Percentiles rank a stretch among this genome's conserved stretches.
phyloP scores from a whole-genome alignment of 2,113 vertebrate species.

The Chloebia gouldiae region DNA sequence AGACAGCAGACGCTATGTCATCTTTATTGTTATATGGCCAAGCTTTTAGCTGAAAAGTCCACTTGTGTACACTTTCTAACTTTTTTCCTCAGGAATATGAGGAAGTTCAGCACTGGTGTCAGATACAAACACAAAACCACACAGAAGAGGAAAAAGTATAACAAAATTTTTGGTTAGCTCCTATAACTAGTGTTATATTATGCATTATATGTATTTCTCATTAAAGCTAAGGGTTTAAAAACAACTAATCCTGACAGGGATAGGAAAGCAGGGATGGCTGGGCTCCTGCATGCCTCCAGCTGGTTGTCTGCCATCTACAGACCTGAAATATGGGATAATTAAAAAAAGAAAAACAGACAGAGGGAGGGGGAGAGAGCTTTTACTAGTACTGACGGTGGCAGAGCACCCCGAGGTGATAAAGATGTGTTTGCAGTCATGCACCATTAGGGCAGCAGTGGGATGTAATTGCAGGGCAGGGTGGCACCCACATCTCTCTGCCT shows the following conservation, averaged over 20 bases:
- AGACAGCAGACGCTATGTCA: background rate
- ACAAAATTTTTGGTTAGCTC: background rate
- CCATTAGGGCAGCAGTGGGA: constrained; percentile 32
- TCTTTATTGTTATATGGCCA: constrained; percentile 1
- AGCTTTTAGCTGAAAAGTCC: constrained; percentile 26
- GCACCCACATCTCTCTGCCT: constrained; percentile 25
- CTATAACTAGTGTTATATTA: background rate
- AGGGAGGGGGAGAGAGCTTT: background rate
- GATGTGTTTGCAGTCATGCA: constrained; percentile 41
- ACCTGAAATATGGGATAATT: background rate
- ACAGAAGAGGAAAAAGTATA: background rate
- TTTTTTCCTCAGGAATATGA: background rate
- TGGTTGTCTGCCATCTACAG: constrained; percentile 39
- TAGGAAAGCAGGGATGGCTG: fast-evolving
- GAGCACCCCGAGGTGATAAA: constrained; percentile 62
- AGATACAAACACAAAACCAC: background rate
- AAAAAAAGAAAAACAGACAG: background rate
- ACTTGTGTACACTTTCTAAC: background rate
- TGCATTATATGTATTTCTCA: background rate
- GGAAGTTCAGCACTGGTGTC: background rate
- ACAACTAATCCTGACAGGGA: background rate
- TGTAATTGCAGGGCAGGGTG: constrained; percentile 65
- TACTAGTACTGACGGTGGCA: constrained; percentile 41
- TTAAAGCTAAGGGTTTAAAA: background rate
- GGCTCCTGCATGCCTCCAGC: constrained; percentile 71